These are phyloP conservation scores for Phyllotreta striolata DNA, from an alignment of 2,888 invertebrate species.

Conservation along the genomic window DNA sequence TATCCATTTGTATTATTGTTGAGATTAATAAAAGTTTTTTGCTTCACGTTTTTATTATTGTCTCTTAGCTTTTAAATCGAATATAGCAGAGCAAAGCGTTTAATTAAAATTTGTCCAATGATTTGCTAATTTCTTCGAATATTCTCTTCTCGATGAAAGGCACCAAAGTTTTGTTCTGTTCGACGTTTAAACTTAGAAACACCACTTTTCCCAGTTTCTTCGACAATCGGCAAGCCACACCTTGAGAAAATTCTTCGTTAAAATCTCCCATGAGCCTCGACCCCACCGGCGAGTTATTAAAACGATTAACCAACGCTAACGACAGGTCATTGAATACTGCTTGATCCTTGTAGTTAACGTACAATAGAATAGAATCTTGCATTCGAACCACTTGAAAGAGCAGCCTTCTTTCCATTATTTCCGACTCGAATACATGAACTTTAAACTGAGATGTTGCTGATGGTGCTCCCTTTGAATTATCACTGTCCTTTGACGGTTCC, in stretches of 20 bases:
- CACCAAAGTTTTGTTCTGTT: constrained; percentile 53
- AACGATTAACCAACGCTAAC: constrained; percentile 54
- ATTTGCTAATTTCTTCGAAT: constrained; percentile 58
- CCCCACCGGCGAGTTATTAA: constrained; percentile 51
- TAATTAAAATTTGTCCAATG: constrained; percentile 57
- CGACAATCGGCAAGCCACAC: constrained; percentile 53
- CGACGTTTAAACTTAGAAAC: constrained; percentile 63
- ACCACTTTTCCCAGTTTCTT: constrained; percentile 61
- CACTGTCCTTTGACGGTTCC: too few species aligned
- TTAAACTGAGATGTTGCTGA: background rate
- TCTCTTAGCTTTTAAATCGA: background rate
- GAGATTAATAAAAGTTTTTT: constrained; percentile 10
- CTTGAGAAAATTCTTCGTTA: constrained; percentile 49
- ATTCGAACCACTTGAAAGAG: constrained; percentile 61
- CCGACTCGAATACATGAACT: background rate
- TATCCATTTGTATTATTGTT: constrained; percentile 16
- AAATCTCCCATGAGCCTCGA: constrained; percentile 59
- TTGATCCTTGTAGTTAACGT: constrained; percentile 59
- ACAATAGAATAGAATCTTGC: constrained; percentile 60
- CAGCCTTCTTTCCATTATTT: constrained; percentile 55
- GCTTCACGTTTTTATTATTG: constrained; percentile 14
- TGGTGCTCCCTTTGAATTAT: too few species aligned
- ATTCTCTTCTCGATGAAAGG: constrained; percentile 59
- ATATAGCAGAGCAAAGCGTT: background rate
- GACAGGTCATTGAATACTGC: constrained; percentile 58